A percentile compares a stretch with the other conserved stretches of the same genome.
Evolutionary conservation across 2,888 invertebrate genomes (phyloP).

Genomic region (Cyaniris semiargus): DNA sequence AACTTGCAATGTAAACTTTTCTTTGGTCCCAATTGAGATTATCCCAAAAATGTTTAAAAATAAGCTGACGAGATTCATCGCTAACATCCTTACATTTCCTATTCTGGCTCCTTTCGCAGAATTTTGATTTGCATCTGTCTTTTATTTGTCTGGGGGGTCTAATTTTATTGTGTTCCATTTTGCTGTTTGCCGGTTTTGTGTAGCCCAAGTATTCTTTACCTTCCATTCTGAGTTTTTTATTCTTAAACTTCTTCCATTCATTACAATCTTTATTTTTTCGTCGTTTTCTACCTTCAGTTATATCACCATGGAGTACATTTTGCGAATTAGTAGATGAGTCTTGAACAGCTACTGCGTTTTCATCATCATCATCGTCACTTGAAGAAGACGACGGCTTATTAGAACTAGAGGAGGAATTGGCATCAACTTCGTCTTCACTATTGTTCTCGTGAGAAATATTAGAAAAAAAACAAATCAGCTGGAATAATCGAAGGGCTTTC

Average conservation of each 20-base stretch:
- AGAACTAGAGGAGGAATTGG: conserved; percentile 27
- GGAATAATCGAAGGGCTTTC: conserved; percentile 27
- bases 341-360: no score
- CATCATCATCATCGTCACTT: neutral
- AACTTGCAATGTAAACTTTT: no score
- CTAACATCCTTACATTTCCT: conserved; percentile 28
- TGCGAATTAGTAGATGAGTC: no score
- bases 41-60: conserved; percentile 28
- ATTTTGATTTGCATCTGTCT: conserved; percentile 9
- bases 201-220: conserved; percentile 23
- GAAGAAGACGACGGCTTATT: conserved; percentile 12
- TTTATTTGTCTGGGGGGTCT: conserved; percentile 2
- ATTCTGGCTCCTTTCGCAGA: conserved; percentile 23
- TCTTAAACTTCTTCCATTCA: conserved; percentile 19
- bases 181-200: conserved; percentile 1
- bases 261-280: neutral
- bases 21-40: no score
- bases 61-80: conserved; percentile 28
- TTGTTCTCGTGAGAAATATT: conserved; percentile 23
- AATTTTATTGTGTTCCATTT: conserved; percentile 8
- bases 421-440: conserved; percentile 27
- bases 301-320: no score
- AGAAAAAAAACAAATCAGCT: conserved; percentile 27
- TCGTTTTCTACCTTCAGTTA: conserved; percentile 31
- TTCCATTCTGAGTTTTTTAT: conserved; percentile 25